A percentile compares a stretch with the other conserved stretches of the same genome.
Conservation (phyloP, 2,888 invertebrate species). For the Drosophila meridiana region DNA sequence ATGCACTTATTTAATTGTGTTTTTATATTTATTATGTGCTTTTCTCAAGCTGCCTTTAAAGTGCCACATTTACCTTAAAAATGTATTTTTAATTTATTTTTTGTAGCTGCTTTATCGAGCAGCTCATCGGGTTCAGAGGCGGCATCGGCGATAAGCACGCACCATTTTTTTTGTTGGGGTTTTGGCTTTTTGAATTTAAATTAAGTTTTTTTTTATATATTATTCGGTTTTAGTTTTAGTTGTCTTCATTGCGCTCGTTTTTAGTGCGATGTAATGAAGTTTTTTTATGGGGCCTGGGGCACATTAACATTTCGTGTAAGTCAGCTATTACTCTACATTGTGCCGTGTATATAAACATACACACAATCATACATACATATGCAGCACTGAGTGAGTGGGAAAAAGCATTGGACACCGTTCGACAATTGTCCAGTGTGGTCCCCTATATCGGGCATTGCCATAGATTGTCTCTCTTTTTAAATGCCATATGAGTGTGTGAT, state of each 20-base stretch:
- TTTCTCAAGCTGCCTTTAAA: constrained; percentile 71
- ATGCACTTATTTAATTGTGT: constrained; percentile 79
- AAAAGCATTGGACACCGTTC: not conserved
- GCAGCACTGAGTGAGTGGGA: not conserved
- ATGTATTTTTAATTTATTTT: constrained; percentile 82
- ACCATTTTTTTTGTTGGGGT: constrained; percentile 65
- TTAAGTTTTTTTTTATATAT: constrained; percentile 60
- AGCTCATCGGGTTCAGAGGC: constrained; percentile 63
- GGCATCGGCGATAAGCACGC: constrained; percentile 74
- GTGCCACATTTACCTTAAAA: constrained; percentile 79
- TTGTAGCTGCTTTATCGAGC: constrained; percentile 74
- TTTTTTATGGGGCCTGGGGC: constrained; percentile 56
- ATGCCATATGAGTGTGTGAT: constrained; percentile 45
- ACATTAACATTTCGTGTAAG: constrained; percentile 54
- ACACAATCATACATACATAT: not conserved
- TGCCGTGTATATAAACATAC: not conserved
- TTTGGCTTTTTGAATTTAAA: constrained; percentile 76
- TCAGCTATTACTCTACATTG: constrained; percentile 42
- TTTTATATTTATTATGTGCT: constrained; percentile 80
- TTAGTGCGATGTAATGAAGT: constrained; percentile 76
- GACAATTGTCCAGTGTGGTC: not conserved
- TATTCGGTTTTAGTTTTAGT: constrained; percentile 52
- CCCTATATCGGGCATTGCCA: not conserved
- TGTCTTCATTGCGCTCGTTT: constrained; percentile 61
- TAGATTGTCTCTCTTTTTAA: constrained; percentile 10